phyloP scores from a whole-genome alignment of 2,797 vertebrate genomes.

The Picus viridis region DNA sequence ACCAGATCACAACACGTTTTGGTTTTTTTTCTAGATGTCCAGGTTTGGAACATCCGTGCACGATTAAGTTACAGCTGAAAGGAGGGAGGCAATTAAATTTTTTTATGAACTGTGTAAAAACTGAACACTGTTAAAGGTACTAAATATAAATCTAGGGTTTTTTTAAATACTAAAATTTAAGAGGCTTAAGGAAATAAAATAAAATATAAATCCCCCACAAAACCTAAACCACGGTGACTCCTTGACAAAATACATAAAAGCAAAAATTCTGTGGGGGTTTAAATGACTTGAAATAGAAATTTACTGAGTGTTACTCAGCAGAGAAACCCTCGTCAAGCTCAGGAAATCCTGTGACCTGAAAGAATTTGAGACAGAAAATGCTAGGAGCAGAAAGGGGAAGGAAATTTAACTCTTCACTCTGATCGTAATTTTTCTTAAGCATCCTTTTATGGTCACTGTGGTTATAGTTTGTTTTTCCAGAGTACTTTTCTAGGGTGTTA shows the following conservation, averaged over 20 bases:
- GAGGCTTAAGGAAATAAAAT: neutral
- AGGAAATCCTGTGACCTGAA: conserved; percentile 32
- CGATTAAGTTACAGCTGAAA: neutral
- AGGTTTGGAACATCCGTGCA: neutral
- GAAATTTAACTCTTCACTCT: neutral
- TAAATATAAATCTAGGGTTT: neutral
- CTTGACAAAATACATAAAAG: neutral
- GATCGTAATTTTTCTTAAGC: neutral
- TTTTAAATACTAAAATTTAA: neutral
- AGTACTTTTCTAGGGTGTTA: neutral
- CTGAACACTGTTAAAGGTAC: neutral
- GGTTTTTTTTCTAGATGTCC: neutral
- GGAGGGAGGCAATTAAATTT: neutral
- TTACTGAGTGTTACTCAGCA: neutral
- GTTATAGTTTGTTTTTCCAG: neutral
- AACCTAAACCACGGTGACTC: neutral
- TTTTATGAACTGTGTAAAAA: neutral
- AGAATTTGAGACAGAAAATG: neutral
- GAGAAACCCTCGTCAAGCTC: neutral
- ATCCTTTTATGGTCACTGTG: neutral
- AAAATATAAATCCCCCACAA: neutral
- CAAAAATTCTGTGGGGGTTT: neutral
- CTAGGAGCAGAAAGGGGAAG: conserved; percentile 1
- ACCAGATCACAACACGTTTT: neutral
- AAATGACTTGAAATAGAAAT: neutral